A percentile compares a stretch with the other conserved stretches of the same genome.
phyloP scores from a whole-genome alignment of 2,113 vertebrate species.

The Globicephala melas region DNA sequence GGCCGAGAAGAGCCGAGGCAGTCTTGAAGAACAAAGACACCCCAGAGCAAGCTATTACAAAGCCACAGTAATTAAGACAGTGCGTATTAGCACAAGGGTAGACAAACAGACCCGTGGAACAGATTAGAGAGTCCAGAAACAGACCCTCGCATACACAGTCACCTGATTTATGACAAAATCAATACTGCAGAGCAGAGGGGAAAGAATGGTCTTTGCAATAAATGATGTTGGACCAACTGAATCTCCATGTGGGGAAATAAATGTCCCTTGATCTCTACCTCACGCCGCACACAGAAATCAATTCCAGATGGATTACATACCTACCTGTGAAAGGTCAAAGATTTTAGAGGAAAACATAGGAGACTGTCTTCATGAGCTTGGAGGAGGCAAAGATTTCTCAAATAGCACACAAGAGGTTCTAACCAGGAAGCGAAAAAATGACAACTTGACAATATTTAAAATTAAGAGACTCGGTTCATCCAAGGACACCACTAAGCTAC shows the following conservation, averaged over 20 bases:
- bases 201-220: neutral
- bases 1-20: fast-evolving
- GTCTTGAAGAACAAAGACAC: neutral
- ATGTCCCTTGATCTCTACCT: neutral
- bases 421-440: fast-evolving
- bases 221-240: neutral
- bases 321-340: neutral
- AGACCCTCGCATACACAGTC: neutral
- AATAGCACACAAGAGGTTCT: neutral
- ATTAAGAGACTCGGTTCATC: neutral
- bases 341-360: neutral
- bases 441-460: neutral
- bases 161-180: conserved; percentile 26
- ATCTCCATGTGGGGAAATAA: neutral
- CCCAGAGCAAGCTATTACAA: neutral
- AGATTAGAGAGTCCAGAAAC: neutral
- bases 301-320: neutral
- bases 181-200: neutral
- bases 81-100: neutral
- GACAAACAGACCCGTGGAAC: neutral
- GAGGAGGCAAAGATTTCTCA: neutral
- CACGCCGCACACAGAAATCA: neutral
- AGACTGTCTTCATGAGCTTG: neutral
- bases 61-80: neutral
- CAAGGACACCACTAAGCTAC: neutral